Base-by-base conservation (phyloP, 1,140 invertebrate species). In the Drosophila ficusphila region DNA sequence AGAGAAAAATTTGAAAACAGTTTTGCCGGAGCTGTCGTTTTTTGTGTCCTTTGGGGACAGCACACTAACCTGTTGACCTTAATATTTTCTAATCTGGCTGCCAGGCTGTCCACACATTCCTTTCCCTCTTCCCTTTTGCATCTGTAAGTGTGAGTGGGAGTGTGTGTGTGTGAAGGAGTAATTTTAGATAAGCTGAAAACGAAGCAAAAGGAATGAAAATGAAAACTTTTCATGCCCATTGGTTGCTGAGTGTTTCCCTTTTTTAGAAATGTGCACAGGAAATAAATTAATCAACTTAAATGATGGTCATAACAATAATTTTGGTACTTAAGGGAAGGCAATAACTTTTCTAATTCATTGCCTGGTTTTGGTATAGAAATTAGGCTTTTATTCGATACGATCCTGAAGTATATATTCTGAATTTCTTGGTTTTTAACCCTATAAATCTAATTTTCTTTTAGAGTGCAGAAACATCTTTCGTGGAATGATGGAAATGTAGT, bases 11-110 rank as follows among this genome's bases (percentile, higher is more conserved):
- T 86, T 79, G 77, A 81, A 72, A 86, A 86, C 81, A 74, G 81
- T 81, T 86, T 85, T 70, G 57, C 49, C 61, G 57, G 54, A 41
- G 36, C 48, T 73, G 58, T 42, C 57, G 49, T 46, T 77, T 73
- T 86, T 77, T 81, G 78, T 77, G 68, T 86, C 82, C 82, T 82
- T 88, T 88, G 77, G 82, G 77, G 61, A 65, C 76, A 85, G 54
- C 82, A 88, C 77, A 86, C 82, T 86, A 86, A 86, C 82, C 82
- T 86, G 82, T 86, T 86, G 82, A 86, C 82, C 82, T 88, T 86
- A 86, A 86, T 86, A 86, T 86, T 86, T 86, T 88, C 77, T 81
- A 88, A 86, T 86, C 82, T 86, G 85, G 74, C 82, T 88, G 69
- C 69, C 74, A 71, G 78, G 67, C 49, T 64, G 61, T 46, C 29